phyloP scores from a whole-genome alignment of 2,888 invertebrate species.

The Thecophora atra region DNA sequence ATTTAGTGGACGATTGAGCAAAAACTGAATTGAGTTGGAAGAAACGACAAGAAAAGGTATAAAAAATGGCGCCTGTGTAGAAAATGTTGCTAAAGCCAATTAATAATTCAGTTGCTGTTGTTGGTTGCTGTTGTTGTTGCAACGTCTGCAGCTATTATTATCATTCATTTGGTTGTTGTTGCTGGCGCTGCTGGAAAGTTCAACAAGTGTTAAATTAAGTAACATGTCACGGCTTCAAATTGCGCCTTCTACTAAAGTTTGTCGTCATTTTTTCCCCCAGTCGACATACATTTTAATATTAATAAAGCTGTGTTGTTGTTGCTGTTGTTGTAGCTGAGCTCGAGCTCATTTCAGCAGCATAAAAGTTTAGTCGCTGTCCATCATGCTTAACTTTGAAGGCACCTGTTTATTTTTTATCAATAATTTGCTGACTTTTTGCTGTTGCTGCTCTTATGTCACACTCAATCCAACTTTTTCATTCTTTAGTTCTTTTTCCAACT shows the following conservation, averaged over 20 bases:
- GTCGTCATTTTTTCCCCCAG: conserved; percentile 2
- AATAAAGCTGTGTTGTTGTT: conserved; percentile 46
- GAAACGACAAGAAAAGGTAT: not conserved
- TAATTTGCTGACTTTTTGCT: not conserved
- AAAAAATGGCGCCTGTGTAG: not conserved
- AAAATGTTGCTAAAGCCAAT: conserved; percentile 1
- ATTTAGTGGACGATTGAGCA: no score
- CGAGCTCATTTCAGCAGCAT: not conserved
- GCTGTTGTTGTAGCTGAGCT: conserved; percentile 49
- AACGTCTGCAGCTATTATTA: no score
- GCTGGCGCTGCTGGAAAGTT: conserved; percentile 24
- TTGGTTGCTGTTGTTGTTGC: conserved; percentile 30
- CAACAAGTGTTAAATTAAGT: conserved; percentile 42
- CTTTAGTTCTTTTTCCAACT: not conserved
- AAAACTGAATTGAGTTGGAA: not conserved
- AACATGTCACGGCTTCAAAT: conserved; percentile 28
- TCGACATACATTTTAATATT: not conserved
- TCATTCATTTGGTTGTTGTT: not conserved
- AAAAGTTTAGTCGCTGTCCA: conserved; percentile 8
- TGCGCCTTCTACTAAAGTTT: conserved; percentile 34
- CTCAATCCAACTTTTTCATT: not conserved
- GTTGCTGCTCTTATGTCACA: not conserved
- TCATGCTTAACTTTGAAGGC: not conserved
- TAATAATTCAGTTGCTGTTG: conserved; percentile 21
- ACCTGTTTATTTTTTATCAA: not conserved